phyloP scores from a whole-genome alignment of 2,797 vertebrate genomes.

The Pangasius krempfi region DNA sequence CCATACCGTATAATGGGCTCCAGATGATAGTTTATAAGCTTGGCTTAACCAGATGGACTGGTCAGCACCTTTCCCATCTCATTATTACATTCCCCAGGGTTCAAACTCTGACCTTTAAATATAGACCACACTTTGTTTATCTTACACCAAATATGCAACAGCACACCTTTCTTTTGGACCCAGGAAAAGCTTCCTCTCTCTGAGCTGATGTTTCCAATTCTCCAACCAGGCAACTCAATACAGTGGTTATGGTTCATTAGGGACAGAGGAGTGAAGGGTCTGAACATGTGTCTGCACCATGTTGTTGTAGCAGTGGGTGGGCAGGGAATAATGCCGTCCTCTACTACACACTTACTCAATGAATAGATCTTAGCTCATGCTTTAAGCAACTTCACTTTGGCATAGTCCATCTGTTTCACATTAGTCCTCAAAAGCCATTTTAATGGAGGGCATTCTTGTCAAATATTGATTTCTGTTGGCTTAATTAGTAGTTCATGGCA shows the following conservation, averaged over 20 bases:
- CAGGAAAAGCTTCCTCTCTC: slow-evolving; percentile 5
- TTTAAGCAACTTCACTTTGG: neutral
- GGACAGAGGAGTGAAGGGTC: slow-evolving; percentile 17
- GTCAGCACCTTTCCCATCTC: slow-evolving; percentile 39
- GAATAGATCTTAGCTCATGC: neutral
- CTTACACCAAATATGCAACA: slow-evolving; percentile 53
- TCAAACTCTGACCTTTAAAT: slow-evolving; percentile 41
- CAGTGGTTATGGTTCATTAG: slow-evolving; percentile 19
- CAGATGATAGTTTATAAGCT: slow-evolving; percentile 30
- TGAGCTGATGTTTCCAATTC: slow-evolving; percentile 14
- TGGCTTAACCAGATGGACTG: slow-evolving; percentile 24
- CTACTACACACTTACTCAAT: neutral
- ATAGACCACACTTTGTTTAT: neutral
- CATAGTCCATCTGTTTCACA: slow-evolving; percentile 34
- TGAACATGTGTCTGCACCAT: neutral
- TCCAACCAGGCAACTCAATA: neutral
- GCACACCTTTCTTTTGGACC: slow-evolving; percentile 46
- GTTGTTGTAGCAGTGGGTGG: slow-evolving; percentile 29
- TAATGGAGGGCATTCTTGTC: neutral
- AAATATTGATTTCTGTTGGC: slow-evolving; percentile 5
- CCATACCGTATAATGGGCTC: neutral
- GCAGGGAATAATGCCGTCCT: neutral
- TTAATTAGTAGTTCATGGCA: neutral
- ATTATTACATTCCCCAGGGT: slow-evolving; percentile 49
- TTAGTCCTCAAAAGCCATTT: slow-evolving; percentile 20